Evolutionary conservation across 1,140 invertebrate genomes (phyloP), one percentile per base, ranked within the genome.

Genomic region (Hyphantria cunea): DNA sequence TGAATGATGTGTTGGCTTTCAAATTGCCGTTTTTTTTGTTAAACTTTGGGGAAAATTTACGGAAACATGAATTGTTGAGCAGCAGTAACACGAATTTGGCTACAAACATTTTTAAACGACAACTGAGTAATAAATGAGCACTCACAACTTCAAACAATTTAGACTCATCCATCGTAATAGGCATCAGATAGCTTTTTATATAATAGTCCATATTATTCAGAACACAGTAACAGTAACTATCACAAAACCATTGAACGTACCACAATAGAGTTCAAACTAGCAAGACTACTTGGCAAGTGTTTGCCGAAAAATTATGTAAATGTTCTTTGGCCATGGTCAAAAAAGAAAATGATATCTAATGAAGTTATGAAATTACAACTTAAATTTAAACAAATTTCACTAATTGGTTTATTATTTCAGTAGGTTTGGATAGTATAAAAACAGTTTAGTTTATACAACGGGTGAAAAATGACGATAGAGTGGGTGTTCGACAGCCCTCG

Each of bases 1-100:
- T 90, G 87, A 90, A 89, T 90, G 84, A 90, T 86, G 87, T 87
- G 78, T 85, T 80, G 74, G 78, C 67, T 51, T 44, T 17, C 12
- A 50, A 70, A 73, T 81, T 78, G 72, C 70, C 76, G 69, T 78
- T 84, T 84, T 86, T 77, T 68, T 64, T 48, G 6, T 2, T 73
- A 82, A 82, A 85, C 68, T 82, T 84, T 71, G 66, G 58, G 66
- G 76, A 72, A 82, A 83, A 83, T 77, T 59, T 60, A 60, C 45
- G 47, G 37, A 51, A 60, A 60, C 56, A 60, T 42, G 48, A 51
- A 50, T 60, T 74, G 68, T 66, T 66, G 72, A 76, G 74, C 72
- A 76, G 78, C 76, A 80, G 79, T 76, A 81, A 80, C 69, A 74
- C 74, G 73, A 71, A 72, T 74, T 83, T 77, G 76, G 77, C 73